Conservation (phyloP, 2,888 invertebrate genomes). For the Drosophila birchii region DNA sequence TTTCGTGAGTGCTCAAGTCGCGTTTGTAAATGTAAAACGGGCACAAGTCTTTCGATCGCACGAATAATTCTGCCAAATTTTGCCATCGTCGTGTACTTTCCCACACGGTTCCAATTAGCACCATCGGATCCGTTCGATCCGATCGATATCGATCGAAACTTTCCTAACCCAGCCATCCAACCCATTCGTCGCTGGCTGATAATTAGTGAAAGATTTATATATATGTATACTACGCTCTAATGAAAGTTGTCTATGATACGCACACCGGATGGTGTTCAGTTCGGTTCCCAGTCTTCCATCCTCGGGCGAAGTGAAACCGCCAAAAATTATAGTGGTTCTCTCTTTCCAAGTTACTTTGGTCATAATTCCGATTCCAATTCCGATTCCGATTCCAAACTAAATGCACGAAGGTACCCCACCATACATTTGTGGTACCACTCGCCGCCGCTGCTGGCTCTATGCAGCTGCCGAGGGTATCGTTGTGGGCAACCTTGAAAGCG, state of each 20-base stretch:
- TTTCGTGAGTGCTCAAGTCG: not conserved
- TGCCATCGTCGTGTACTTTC: slow-evolving; percentile 55
- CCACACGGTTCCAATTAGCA: slow-evolving; percentile 67
- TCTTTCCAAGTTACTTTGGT: not conserved
- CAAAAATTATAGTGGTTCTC: slow-evolving; percentile 4
- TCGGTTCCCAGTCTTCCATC: slow-evolving; percentile 1
- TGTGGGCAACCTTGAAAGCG: slow-evolving; percentile 15
- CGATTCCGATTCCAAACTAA: not conserved
- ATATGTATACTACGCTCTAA: slow-evolving; percentile 34
- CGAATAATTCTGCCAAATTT: slow-evolving; percentile 30
- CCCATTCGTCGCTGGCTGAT: slow-evolving; percentile 24
- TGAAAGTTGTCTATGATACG: slow-evolving; percentile 52
- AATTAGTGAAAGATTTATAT: slow-evolving; percentile 62
- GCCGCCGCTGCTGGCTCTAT: not conserved
- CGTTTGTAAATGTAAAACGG: slow-evolving; percentile 43
- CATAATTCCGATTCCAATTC: not conserved
- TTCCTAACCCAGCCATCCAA: slow-evolving; percentile 22
- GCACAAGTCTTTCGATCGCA: slow-evolving; percentile 39
- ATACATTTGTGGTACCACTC: not conserved
- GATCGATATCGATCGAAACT: slow-evolving; percentile 47
- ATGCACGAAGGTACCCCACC: not conserved
- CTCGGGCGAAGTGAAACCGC: slow-evolving; percentile 38
- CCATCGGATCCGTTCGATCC: slow-evolving; percentile 12
- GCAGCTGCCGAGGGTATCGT: slow-evolving; percentile 1
- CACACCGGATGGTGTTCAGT: slow-evolving; percentile 14